These are phyloP conservation scores for Philereme vetulata DNA, from an alignment of 2,888 invertebrate genomes.

Conservation along the genomic window DNA sequence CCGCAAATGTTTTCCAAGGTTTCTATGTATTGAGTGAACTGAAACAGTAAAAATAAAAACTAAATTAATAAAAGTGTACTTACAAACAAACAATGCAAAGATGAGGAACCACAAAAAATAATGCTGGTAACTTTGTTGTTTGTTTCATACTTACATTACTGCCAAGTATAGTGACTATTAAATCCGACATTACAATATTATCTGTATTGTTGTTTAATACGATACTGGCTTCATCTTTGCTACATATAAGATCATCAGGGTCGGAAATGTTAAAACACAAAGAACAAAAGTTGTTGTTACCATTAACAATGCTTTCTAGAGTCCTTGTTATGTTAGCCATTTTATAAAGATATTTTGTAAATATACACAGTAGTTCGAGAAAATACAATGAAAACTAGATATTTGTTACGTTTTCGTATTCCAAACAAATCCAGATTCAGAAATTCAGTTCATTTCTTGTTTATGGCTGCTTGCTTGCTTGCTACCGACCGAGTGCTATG, in stretches of 20 bases:
- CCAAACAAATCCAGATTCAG: no score
- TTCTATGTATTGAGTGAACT: conserved; percentile 52
- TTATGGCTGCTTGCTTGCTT: no score
- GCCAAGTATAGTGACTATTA: conserved; percentile 54
- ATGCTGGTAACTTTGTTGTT: not conserved
- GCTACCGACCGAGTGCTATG: no score
- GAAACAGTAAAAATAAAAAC: conserved; percentile 42
- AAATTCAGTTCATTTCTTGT: no score
- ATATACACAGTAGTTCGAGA: no score
- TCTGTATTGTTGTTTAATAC: conserved; percentile 42
- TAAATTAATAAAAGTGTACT: not conserved
- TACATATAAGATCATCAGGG: conserved; percentile 42
- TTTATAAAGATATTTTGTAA: not conserved
- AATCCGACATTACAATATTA: conserved; percentile 49
- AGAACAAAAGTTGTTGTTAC: conserved; percentile 58
- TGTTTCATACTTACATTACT: conserved; percentile 49
- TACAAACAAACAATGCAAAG: not conserved
- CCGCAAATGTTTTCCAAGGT: conserved; percentile 55
- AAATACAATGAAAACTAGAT: no score
- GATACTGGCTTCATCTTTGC: conserved; percentile 56
- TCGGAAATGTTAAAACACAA: conserved; percentile 53
- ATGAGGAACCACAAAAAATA: not conserved
- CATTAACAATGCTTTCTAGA: conserved; percentile 51
- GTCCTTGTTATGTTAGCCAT: conserved; percentile 47
- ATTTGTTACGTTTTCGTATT: no score